phyloP scores from a whole-genome alignment of 2,113 vertebrate genomes.

The Suncus etruscus region DNA sequence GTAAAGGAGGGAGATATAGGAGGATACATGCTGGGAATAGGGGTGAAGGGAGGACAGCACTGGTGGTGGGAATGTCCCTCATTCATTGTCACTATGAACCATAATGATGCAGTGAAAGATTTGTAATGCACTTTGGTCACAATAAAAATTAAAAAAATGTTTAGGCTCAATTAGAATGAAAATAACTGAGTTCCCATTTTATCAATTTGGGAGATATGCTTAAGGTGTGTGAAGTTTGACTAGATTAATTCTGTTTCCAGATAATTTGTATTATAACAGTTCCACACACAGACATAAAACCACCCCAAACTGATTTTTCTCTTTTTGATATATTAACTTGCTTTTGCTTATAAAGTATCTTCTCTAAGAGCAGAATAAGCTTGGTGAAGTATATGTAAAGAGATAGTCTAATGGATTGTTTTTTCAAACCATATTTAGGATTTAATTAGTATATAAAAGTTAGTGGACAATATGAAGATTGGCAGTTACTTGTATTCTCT shows the following conservation, averaged over 20 bases:
- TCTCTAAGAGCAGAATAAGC: not conserved
- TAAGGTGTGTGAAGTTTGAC: not conserved
- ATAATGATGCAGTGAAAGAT: too few relatives aligned
- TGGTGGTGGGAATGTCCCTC: too few relatives aligned
- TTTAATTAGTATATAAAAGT: not conserved
- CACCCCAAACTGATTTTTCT: not conserved
- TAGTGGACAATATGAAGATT: not conserved
- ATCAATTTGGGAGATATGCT: not conserved
- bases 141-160: too few relatives aligned
- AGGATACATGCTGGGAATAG: too few relatives aligned
- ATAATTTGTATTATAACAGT: not conserved
- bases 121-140: too few relatives aligned
- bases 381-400: not conserved
- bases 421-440: conserved; percentile 2
- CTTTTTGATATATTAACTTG: not conserved
- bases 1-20: too few relatives aligned
- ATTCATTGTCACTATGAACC: too few relatives aligned
- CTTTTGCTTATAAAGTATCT: not conserved
- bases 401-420: not conserved
- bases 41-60: too few relatives aligned
- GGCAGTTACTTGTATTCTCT: not conserved
- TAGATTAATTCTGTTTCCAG: not conserved
- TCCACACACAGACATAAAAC: not conserved
- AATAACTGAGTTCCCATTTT: not conserved
- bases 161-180: not conserved